Conservation (phyloP, 2,888 invertebrate species). For the Plagodis dolabraria region DNA sequence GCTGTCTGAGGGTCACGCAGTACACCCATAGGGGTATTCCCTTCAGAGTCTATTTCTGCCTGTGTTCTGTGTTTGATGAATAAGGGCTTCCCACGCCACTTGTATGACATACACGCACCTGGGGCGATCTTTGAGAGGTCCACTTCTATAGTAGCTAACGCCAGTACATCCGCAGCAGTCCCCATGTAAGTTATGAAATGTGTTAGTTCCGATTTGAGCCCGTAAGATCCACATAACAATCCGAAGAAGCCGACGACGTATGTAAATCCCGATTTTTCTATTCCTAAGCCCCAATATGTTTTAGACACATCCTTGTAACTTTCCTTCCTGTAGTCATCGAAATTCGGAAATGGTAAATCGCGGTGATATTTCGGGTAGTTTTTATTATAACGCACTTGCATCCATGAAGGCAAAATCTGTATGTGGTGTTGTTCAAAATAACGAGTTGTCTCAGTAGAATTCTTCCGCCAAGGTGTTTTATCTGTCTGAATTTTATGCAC, state of each 20-base stretch:
- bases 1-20: constrained; percentile 90
- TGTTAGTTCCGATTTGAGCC: constrained; percentile 84
- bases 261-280: constrained; percentile 69
- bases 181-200: constrained; percentile 85
- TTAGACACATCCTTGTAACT: constrained; percentile 59
- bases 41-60: constrained; percentile 87
- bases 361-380: constrained; percentile 65
- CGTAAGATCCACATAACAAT: constrained; percentile 84
- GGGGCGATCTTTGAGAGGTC: constrained; percentile 88
- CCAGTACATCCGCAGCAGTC: constrained; percentile 90
- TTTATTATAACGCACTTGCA: constrained; percentile 65
- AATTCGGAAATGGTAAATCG: constrained; percentile 66
- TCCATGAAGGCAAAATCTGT: constrained; percentile 51
- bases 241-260: constrained; percentile 83
- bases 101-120: constrained; percentile 87
- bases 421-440: constrained; percentile 11
- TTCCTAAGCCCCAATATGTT: constrained; percentile 64
- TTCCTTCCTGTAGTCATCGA: constrained; percentile 68
- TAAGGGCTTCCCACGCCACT: constrained; percentile 94
- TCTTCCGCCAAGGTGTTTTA: neutral
- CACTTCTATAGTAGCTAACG: constrained; percentile 91
- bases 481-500: constrained; percentile 16
- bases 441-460: constrained; percentile 12
- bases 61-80: constrained; percentile 89
- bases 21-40: constrained; percentile 82